Evolutionary conservation across 2,797 vertebrate species (phyloP).

Genomic region (Malurus splendens): DNA sequence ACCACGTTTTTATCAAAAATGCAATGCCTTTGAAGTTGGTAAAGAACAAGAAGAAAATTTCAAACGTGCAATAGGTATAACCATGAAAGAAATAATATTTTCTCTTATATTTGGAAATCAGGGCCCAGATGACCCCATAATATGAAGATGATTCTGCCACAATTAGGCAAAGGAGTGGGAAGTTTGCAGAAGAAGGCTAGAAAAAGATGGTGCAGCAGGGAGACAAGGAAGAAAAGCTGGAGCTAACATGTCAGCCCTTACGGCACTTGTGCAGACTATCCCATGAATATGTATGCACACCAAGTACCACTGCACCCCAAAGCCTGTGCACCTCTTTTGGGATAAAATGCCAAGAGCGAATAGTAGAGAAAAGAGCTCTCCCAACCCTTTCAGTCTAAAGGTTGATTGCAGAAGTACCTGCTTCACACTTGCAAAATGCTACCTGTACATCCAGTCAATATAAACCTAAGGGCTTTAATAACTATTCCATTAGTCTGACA

Average conservation of each 20-base stretch:
- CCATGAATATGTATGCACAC: not conserved
- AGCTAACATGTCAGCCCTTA: not conserved
- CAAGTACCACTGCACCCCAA: not conserved
- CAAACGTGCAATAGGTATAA: not conserved
- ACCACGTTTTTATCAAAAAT: no score
- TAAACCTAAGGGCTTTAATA: not conserved
- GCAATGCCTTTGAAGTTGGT: no score
- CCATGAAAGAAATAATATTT: not conserved
- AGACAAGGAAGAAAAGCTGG: not conserved
- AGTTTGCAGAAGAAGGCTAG: not conserved
- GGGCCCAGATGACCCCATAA: not conserved
- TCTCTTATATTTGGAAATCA: not conserved
- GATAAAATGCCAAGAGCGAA: not conserved
- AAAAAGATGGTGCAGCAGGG: not conserved
- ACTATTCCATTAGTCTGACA: not conserved
- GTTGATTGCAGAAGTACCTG: not conserved
- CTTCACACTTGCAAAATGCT: not conserved
- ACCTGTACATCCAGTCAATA: not conserved
- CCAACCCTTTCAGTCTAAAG: not conserved
- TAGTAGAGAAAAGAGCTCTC: not conserved
- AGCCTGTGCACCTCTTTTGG: not conserved
- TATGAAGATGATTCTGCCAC: not conserved
- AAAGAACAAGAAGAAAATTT: not conserved
- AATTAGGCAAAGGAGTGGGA: conserved; percentile 9
- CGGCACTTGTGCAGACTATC: not conserved